Conservation (phyloP, 2,113 vertebrate genomes). For the Anthoscopus minutus region DNA sequence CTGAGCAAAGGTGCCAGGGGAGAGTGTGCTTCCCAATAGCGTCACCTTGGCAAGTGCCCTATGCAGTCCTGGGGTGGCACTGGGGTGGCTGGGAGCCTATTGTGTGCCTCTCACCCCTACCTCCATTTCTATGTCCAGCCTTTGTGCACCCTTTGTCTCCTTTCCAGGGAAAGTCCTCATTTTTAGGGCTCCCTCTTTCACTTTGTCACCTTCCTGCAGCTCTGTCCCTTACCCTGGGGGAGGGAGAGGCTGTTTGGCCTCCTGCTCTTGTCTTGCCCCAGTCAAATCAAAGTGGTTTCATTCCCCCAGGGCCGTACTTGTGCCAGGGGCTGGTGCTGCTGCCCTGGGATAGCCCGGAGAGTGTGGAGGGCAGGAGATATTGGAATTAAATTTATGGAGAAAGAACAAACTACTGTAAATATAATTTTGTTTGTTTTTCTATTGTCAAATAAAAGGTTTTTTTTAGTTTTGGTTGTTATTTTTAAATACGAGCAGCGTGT, state of each 20-base stretch:
- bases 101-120: background rate
- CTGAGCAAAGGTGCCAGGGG: background rate
- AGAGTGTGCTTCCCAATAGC: background rate
- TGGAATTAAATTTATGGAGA: background rate
- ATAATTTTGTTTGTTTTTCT: slow-evolving; percentile 12
- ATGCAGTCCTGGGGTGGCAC: background rate
- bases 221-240: background rate
- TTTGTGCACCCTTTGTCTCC: background rate
- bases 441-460: slow-evolving; percentile 47
- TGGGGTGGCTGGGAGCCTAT: rapidly evolving
- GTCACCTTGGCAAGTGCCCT: background rate
- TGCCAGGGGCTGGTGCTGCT: background rate
- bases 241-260: background rate
- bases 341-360: background rate
- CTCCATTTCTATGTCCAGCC: background rate
- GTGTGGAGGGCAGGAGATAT: background rate
- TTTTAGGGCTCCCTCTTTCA: background rate
- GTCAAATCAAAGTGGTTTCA: background rate
- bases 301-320: background rate
- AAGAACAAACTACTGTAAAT: slow-evolving; percentile 63
- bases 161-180: background rate
- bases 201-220: no score
- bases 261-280: background rate
- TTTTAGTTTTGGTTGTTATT: background rate
- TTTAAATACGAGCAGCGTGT: background rate